phyloP scores from a whole-genome alignment of 2,797 vertebrate species.

The Anisognathus igniventris region DNA sequence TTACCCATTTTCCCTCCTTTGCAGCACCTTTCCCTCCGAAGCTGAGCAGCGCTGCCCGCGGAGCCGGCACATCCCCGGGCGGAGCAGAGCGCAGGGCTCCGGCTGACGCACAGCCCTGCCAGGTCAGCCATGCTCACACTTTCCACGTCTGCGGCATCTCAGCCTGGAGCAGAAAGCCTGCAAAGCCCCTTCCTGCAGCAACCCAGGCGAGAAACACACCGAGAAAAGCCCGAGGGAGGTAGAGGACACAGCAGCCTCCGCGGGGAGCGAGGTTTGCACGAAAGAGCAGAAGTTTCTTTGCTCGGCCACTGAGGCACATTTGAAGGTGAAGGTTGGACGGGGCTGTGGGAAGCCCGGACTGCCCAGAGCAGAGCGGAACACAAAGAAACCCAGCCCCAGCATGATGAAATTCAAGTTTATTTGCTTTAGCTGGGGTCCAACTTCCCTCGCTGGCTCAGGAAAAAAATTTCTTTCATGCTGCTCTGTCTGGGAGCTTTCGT shows the following conservation, averaged over 20 bases:
- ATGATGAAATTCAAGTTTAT: conserved; percentile 3
- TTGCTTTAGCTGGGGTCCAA: neutral
- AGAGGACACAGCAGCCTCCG: neutral
- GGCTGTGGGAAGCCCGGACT: neutral
- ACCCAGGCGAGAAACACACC: neutral
- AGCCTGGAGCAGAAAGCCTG: neutral
- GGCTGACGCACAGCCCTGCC: neutral
- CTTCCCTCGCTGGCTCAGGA: neutral
- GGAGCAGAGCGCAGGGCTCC: neutral
- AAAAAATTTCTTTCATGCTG: neutral
- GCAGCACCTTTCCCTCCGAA: neutral
- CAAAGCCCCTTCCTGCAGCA: neutral
- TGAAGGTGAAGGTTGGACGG: neutral
- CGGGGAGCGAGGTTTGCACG: neutral
- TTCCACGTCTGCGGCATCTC: neutral
- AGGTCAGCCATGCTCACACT: neutral
- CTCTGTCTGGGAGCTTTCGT: neutral
- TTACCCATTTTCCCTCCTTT: neutral
- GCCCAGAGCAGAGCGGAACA: neutral
- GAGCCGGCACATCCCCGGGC: neutral
- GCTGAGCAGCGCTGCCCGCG: neutral
- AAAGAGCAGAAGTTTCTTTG: neutral
- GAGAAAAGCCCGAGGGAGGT: neutral
- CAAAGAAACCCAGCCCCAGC: neutral
- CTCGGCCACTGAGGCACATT: neutral